Conservation (phyloP, 2,797 vertebrate species). For the Pelobates cultripes region DNA sequence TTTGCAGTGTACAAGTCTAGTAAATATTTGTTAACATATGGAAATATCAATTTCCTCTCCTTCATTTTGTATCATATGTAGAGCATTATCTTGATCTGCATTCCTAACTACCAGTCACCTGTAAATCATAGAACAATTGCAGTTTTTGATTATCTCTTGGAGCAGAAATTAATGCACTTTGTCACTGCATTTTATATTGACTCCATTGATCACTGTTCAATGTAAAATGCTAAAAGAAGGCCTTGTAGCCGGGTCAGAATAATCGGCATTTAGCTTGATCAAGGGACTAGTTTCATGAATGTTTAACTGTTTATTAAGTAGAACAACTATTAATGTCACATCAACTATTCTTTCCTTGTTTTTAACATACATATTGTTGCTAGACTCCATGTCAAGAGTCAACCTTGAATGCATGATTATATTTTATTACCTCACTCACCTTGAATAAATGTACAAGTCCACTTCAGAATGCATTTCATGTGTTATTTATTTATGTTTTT, state of each 20-base stretch:
- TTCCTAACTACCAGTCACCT: neutral
- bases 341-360: too few species aligned
- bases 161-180: constrained; percentile 35
- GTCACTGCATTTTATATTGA: constrained; percentile 34
- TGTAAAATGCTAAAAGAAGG: constrained; percentile 32
- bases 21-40: too few species aligned
- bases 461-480: too few species aligned
- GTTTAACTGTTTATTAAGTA: constrained; percentile 31
- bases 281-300: constrained; percentile 25
- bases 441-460: too few species aligned
- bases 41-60: too few species aligned
- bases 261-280: constrained; percentile 14
- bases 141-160: constrained; percentile 19
- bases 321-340: constrained; percentile 19
- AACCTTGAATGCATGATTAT: too few species aligned
- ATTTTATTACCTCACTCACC: too few species aligned
- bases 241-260: constrained; percentile 1
- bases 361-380: too few species aligned
- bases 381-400: too few species aligned
- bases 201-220: constrained; percentile 28
- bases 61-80: too few species aligned
- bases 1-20: too few species aligned
- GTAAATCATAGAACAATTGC: neutral
- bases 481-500: too few species aligned
- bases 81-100: neutral